Evolutionary conservation across 2,888 invertebrate genomes (phyloP).

Genomic region (Chaitophorus viminalis): DNA sequence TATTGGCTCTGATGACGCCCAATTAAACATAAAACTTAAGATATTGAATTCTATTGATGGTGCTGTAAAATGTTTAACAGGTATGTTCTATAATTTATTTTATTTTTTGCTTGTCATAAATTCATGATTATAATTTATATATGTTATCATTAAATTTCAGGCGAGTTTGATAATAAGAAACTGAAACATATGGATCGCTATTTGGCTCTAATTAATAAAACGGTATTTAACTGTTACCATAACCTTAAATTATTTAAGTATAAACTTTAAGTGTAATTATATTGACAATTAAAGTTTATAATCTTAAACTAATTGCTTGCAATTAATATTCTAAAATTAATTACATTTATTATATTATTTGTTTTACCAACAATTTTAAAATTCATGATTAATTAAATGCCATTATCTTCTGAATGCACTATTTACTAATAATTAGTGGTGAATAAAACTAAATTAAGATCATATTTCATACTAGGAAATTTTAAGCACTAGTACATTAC

Average conservation of each 20-base stretch:
- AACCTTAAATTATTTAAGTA: no score
- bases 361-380: no score
- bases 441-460: neutral
- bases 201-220: neutral
- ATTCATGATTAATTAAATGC: neutral
- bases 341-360: no score
- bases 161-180: neutral
- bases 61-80: slow-evolving; percentile 3
- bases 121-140: neutral
- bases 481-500: neutral
- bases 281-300: no score
- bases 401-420: neutral
- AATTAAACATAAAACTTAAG: neutral
- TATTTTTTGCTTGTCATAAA: neutral
- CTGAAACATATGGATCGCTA: slow-evolving; percentile 21
- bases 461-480: neutral
- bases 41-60: slow-evolving; percentile 5
- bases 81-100: neutral
- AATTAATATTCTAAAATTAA: no score
- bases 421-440: neutral
- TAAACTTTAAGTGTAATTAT: no score
- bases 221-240: no score
- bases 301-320: no score
- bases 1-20: neutral
- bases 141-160: slow-evolving; percentile 16